These are phyloP conservation scores for Nomada lathburiana DNA, from an alignment of 2,888 invertebrate species.

Conservation along the genomic window DNA sequence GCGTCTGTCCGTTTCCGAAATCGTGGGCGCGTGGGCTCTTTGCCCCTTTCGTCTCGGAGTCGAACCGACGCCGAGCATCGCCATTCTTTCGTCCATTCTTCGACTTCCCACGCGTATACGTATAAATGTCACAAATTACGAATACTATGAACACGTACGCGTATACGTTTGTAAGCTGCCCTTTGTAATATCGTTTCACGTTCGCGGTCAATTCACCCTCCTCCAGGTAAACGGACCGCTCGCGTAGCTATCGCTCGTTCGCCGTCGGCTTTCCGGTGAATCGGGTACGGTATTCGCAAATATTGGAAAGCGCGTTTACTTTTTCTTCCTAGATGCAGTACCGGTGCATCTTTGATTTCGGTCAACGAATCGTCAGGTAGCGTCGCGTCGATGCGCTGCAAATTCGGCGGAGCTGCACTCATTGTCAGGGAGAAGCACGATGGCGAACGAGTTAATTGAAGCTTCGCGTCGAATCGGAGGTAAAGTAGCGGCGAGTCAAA, in stretches of 20 bases:
- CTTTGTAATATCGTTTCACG: conserved; percentile 45
- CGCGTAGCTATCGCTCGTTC: conserved; percentile 27
- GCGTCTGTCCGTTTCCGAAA: conserved; percentile 5
- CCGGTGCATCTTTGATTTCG: too few relatives aligned
- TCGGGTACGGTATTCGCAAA: conserved; percentile 76
- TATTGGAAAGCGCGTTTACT: conserved; percentile 75
- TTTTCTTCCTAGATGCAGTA: conserved; percentile 14
- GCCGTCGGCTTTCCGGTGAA: conserved; percentile 65
- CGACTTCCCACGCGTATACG: too few relatives aligned
- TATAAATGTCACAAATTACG: too few relatives aligned
- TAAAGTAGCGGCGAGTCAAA: conserved; percentile 30
- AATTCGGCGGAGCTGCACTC: neutral
- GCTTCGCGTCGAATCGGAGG: conserved; percentile 34
- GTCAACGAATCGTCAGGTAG: too few relatives aligned
- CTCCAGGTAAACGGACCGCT: conserved; percentile 16
- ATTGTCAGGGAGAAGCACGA: too few relatives aligned
- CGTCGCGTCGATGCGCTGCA: neutral
- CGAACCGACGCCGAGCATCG: too few relatives aligned
- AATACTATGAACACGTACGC: too few relatives aligned
- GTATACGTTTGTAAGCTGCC: neutral
- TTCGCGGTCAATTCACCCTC: conserved; percentile 46
- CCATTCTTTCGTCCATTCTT: neutral
- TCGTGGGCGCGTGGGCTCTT: neutral
- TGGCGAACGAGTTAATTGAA: conserved; percentile 52
- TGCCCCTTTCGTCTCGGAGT: neutral